Conservation (phyloP, 2,113 vertebrate species). For the Oryzias melastigma region DNA sequence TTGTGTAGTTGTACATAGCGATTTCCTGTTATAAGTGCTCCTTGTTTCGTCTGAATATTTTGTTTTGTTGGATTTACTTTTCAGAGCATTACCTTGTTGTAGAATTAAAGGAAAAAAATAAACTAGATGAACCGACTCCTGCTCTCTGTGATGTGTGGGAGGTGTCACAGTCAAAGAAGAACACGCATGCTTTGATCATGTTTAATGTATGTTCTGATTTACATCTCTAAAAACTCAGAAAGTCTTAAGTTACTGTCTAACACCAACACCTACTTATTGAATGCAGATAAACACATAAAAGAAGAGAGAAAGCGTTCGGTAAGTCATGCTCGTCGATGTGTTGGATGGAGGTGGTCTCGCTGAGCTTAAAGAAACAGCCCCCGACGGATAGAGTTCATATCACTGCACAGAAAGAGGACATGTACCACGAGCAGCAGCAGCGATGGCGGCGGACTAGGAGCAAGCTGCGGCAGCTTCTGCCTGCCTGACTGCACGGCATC, state of each 20-base stretch:
- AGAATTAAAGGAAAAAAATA: slow-evolving; percentile 68
- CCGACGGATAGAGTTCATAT: slow-evolving; percentile 61
- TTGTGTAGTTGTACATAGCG: slow-evolving; percentile 75
- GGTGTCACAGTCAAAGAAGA: slow-evolving; percentile 9
- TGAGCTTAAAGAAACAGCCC: slow-evolving; percentile 64
- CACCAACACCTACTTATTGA: slow-evolving; percentile 70
- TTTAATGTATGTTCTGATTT: slow-evolving; percentile 71
- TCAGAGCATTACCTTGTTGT: slow-evolving; percentile 74
- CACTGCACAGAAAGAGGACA: slow-evolving; percentile 71
- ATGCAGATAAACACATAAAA: slow-evolving; percentile 65
- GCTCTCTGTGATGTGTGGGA: background rate
- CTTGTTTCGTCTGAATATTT: slow-evolving; percentile 74
- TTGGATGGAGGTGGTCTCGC: slow-evolving; percentile 42
- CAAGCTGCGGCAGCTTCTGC: slow-evolving; percentile 43
- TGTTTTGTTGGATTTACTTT: slow-evolving; percentile 72
- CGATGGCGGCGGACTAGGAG: slow-evolving; percentile 42
- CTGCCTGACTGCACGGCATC: slow-evolving; percentile 25
- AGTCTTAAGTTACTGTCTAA: slow-evolving; percentile 55
- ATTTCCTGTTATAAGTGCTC: slow-evolving; percentile 75
- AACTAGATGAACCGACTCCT: slow-evolving; percentile 56
- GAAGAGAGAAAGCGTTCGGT: slow-evolving; percentile 57
- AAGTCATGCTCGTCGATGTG: slow-evolving; percentile 73
- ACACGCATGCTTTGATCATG: slow-evolving; percentile 50
- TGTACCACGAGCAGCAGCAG: slow-evolving; percentile 46
- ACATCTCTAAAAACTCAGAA: slow-evolving; percentile 67